Evolutionary conservation across 1,140 invertebrate species (phyloP), one percentile per base, ranked within the genome.

Genomic region (Drosophila setifemur): DNA sequence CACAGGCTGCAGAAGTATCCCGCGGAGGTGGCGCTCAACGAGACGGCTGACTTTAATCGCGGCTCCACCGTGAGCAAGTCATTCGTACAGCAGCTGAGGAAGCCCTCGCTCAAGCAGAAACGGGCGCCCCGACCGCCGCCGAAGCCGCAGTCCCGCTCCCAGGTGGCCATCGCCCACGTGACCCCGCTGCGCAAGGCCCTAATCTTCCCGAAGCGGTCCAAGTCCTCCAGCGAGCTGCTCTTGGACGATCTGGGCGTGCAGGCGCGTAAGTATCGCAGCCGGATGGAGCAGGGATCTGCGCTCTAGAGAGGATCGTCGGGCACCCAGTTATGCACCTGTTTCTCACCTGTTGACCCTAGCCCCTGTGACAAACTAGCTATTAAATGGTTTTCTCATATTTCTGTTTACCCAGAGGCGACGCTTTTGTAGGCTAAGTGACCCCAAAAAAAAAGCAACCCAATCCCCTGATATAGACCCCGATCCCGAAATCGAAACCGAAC

Each of bases 21-120:
- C 1, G 70, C 58, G 1, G 73, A 90, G 11, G 42, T 52, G 29
- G 58, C 88, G 44, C 55, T 90, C 2, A 81, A 86, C 40, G 28
- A 49, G 16, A 42, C 48, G 14, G 49, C 53, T 4, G 88, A 88
- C 54, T 90, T 90, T 28, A 76, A 90, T 48, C 69, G 89, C 2
- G 89, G 89, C 31, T 86, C 90, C 7, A 90, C 89, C 3, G 42
- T 90, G 1, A 90, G 89, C 39, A 88, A 90, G 44, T 90, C 90
- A 16, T 90, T 90, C 45, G 89, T 90, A 37, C 70, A 71, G n/a
- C 87, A 89, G 35, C 39, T 89, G 29, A 63, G 74, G 21, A 69
- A 60, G 11, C 66, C 76, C 11, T 75, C 82, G 40, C 74, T 73
- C 37, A 87, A 88, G 6, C 68, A 88, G 35, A 89, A 87, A 18